phyloP scores from a whole-genome alignment of 1,140 invertebrate genomes.

The Pseudomyrmex dendroicus region DNA sequence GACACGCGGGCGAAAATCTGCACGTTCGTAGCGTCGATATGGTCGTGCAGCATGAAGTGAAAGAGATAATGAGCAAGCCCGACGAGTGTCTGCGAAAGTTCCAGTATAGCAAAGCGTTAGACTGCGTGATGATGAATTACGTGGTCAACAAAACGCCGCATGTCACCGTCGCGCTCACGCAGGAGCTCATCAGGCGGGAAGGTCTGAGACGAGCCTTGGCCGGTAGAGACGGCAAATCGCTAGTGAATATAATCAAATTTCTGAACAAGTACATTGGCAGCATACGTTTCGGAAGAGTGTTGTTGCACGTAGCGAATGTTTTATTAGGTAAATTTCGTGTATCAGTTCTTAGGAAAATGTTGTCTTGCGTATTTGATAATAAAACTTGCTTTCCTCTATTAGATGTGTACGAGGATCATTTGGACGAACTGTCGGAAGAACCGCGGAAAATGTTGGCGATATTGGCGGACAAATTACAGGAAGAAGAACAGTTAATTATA shows the following conservation, averaged over 20 bases:
- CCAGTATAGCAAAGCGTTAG: slow-evolving; percentile 92
- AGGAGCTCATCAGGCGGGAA: slow-evolving; percentile 93
- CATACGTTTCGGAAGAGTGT: slow-evolving; percentile 89
- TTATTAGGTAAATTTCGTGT: slow-evolving; percentile 87
- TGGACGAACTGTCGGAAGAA: slow-evolving; percentile 86
- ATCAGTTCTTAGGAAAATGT: not conserved
- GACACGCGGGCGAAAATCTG: slow-evolving; percentile 86
- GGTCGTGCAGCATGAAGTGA: slow-evolving; percentile 83
- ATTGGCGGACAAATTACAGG: slow-evolving; percentile 87
- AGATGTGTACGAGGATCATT: slow-evolving; percentile 89
- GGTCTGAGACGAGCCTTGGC: slow-evolving; percentile 90
- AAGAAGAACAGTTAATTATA: slow-evolving; percentile 89
- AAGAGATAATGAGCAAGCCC: slow-evolving; percentile 86
- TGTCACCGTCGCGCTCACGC: slow-evolving; percentile 91
- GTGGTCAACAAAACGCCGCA: slow-evolving; percentile 89
- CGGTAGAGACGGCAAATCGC: slow-evolving; percentile 88
- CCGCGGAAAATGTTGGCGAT: slow-evolving; percentile 87
- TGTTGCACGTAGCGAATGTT: slow-evolving; percentile 90
- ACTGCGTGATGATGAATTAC: slow-evolving; percentile 88
- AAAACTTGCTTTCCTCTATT: slow-evolving; percentile 57
- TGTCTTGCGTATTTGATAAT: slow-evolving; percentile 3
- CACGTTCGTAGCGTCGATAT: slow-evolving; percentile 84
- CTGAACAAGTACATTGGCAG: slow-evolving; percentile 91
- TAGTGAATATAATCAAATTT: slow-evolving; percentile 90
- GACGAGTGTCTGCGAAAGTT: slow-evolving; percentile 92